Conservation (phyloP, 2,797 vertebrate species). For the Fratercula arctica region DNA sequence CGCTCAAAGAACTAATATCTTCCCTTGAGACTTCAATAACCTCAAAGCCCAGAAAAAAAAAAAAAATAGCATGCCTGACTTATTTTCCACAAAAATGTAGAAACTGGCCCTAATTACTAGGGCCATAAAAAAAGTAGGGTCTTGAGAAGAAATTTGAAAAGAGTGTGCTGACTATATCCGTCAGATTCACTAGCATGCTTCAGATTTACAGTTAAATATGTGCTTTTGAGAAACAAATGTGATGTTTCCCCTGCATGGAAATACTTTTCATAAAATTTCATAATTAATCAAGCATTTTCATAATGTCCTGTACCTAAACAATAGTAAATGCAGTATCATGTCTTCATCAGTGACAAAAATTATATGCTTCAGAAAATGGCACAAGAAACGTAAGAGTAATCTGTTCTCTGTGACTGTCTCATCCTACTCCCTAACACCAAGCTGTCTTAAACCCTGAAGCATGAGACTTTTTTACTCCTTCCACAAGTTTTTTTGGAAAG, state of each 20-base stretch:
- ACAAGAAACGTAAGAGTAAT: neutral
- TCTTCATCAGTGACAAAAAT: neutral
- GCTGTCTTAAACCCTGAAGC: neutral
- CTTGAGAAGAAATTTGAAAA: neutral
- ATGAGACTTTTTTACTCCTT: neutral
- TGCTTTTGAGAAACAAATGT: neutral
- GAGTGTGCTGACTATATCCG: neutral
- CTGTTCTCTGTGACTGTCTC: neutral
- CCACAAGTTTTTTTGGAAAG: neutral
- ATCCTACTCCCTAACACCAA: neutral
- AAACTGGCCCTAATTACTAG: neutral
- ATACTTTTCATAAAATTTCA: neutral
- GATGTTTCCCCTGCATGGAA: neutral
- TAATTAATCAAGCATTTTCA: neutral
- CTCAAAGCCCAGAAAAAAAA: neutral
- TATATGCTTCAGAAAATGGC: neutral
- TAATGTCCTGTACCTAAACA: neutral
- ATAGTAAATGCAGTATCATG: neutral
- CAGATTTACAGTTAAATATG: neutral
- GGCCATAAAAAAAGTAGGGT: neutral
- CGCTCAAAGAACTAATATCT: neutral
- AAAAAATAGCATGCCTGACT: neutral
- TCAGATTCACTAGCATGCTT: neutral
- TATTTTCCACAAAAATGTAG: neutral
- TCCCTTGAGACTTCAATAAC: constrained; percentile 9